Evolutionary conservation across 2,888 invertebrate genomes (phyloP).

Genomic region (Volucella inanis): DNA sequence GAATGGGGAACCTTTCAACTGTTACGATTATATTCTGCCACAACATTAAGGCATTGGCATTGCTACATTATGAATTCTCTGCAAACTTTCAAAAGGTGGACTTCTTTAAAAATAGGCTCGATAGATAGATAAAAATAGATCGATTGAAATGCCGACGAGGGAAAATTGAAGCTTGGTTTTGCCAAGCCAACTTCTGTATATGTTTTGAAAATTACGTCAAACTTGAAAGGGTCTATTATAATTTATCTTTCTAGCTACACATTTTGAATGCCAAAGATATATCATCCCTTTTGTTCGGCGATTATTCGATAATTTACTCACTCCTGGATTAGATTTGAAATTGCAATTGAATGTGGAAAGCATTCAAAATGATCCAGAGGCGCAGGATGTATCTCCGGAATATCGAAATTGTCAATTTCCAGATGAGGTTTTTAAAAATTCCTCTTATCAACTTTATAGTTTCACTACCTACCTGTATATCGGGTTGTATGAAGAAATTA

Average conservation of each 20-base stretch:
- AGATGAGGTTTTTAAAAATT: constrained; percentile 85
- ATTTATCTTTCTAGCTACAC: constrained; percentile 73
- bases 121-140: constrained; percentile 78
- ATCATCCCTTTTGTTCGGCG: constrained; percentile 77
- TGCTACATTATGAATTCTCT: constrained; percentile 86
- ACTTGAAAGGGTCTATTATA: neutral
- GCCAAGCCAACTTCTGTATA: constrained; percentile 65
- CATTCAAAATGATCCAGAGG: constrained; percentile 87
- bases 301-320: constrained; percentile 25
- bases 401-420: constrained; percentile 89
- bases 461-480: constrained; percentile 89
- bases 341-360: constrained; percentile 83
- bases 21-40: too few relatives aligned
- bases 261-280: constrained; percentile 81
- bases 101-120: neutral
- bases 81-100: constrained; percentile 84
- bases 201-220: constrained; percentile 1
- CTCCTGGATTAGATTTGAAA: constrained; percentile 11
- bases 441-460: constrained; percentile 87
- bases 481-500: constrained; percentile 86
- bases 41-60: constrained; percentile 84
- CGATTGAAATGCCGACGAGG: constrained; percentile 76
- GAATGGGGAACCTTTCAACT: too few relatives aligned
- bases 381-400: constrained; percentile 84
- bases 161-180: constrained; percentile 76